Conservation (phyloP, 64 coral and sea anemone species). For the Porites australiensis region DNA sequence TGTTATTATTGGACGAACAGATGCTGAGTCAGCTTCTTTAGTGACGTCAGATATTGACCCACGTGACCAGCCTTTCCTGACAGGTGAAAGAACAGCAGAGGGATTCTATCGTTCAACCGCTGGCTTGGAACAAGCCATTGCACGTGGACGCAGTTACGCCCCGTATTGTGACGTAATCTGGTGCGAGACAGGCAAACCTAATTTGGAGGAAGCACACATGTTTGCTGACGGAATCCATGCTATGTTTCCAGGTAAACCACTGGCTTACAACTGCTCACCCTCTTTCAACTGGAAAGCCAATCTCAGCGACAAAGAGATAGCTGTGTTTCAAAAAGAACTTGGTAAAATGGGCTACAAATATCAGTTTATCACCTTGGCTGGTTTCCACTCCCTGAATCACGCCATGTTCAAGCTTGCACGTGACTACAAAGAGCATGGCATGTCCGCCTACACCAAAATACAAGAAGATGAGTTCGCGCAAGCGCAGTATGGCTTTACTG, state of each 20-base stretch:
- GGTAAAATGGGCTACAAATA: constrained; percentile 87
- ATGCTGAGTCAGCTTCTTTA: constrained; percentile 46
- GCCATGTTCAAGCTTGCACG: constrained; percentile 93
- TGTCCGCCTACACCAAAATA: constrained; percentile 85
- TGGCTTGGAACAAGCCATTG: constrained; percentile 87
- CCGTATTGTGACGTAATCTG: constrained; percentile 87
- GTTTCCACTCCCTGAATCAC: constrained; percentile 87
- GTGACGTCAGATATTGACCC: constrained; percentile 34
- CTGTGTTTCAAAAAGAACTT: constrained; percentile 80
- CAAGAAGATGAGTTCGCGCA: constrained; percentile 93
- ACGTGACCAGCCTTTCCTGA: constrained; percentile 49
- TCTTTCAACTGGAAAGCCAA: constrained; percentile 97
- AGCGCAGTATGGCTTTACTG: constrained; percentile 80
- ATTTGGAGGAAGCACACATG: constrained; percentile 80
- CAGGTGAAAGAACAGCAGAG: constrained; percentile 30
- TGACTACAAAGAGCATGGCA: constrained; percentile 73
- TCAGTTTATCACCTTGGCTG: constrained; percentile 88
- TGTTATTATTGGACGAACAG: constrained; percentile 56
- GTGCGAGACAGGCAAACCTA: constrained; percentile 90
- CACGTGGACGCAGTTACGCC: constrained; percentile 80
- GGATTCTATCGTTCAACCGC: constrained; percentile 78
- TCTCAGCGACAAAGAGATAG: constrained; percentile 79
- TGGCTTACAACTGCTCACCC: constrained; percentile 91
- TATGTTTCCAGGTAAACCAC: constrained; percentile 82
- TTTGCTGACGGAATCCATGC: constrained; percentile 90